Base-by-base conservation (phyloP, 1,140 invertebrate species). In the Panagrolaimus sp. region DNA sequence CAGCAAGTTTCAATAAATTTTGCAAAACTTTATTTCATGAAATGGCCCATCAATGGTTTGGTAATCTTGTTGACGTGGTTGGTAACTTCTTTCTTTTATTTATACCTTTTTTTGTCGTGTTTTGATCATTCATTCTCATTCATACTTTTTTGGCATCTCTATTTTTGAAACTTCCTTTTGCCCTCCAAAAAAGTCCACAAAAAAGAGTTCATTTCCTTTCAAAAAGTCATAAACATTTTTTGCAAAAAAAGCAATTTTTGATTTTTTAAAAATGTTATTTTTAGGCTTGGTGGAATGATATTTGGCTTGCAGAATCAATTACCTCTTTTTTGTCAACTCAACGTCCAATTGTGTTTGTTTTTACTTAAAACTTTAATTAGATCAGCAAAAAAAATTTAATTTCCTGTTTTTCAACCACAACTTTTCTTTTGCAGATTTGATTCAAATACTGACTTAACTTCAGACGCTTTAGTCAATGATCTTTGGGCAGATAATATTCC, bases 41-140 rank as follows among this genome's bases (percentile, higher is more conserved):
- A 69, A 74, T 76, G 76, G 63, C 72, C 1, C 75, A 76, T 45
- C 72, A 75, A 58, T 76, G 76, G 75, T 76, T 77, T 44, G 76
- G 76, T 12, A 75, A 76, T 75, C 55, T 76, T n/a, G 74, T 74
- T 26, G 71, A 73, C 15, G 43, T 73, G 67, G 48, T 71, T 21
- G 28, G 45, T 55, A 32, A 10, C 24, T 24, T n/a, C 21, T 6
- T 15, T 15, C 15, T 43, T 24, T 17, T 12, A 44, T 8, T 4
- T 9, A 28, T 1, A 26, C 32, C 7, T 10, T 48, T 45, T 70
- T 44, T 32, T 15, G 17, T 10, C 12, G 52, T 26, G 32, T 38
- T 38, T 38, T 38, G 32, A 7, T 38, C 32, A 38, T 38, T 2
- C 32, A 38, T 7, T 38, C 7, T 38, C 7, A 4, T 2, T 2